These are phyloP conservation scores for Lepidurus packardi DNA, from an alignment of 1,140 invertebrate species.

Conservation along the genomic window DNA sequence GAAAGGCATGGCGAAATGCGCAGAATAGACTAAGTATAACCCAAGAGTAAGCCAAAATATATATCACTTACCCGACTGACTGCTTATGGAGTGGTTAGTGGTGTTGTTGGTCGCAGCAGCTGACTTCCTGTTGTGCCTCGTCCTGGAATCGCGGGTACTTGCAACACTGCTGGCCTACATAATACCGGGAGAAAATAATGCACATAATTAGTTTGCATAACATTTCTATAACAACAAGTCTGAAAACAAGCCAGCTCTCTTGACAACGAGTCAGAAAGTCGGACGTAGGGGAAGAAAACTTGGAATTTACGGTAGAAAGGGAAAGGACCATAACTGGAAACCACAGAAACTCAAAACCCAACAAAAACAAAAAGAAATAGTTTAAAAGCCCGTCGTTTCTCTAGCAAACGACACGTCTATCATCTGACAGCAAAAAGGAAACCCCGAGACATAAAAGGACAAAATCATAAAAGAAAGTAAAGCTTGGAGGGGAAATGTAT, in stretches of 20 bases:
- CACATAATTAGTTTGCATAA: background rate
- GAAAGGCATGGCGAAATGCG: no score
- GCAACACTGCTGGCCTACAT: slow-evolving; percentile 17
- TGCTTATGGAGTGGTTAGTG: background rate
- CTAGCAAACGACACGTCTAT: no score
- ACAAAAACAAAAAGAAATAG: background rate
- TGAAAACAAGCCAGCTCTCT: background rate
- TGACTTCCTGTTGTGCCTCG: slow-evolving; percentile 2
- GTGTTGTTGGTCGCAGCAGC: background rate
- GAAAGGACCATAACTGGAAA: background rate
- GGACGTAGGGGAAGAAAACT: background rate
- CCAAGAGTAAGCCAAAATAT: background rate
- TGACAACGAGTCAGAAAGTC: background rate
- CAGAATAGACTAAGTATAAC: background rate
- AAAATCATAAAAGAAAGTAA: background rate
- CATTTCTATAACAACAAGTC: background rate
- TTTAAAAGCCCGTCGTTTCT: background rate
- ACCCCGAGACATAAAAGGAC: no score
- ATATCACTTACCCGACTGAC: background rate
- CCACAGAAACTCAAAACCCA: background rate
- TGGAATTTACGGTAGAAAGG: background rate
- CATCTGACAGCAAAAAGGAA: no score
- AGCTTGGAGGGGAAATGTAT: background rate
- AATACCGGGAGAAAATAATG: background rate
- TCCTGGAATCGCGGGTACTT: background rate